These are phyloP conservation scores for Hermetia illucens DNA, from an alignment of 1,140 invertebrate genomes.

Conservation along the genomic window DNA sequence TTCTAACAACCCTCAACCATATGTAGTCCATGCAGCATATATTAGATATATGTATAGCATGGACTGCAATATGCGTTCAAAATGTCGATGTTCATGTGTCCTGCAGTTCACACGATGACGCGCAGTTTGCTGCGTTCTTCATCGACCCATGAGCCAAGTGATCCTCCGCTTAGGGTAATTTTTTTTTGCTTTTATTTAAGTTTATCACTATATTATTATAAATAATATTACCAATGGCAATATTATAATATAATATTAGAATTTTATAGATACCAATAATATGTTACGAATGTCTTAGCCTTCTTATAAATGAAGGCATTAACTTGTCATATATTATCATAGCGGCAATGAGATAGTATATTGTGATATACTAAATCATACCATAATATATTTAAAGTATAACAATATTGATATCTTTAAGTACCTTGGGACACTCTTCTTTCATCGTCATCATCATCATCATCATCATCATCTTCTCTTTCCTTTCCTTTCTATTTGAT, in stretches of 20 bases:
- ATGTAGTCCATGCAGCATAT: conserved; percentile 37
- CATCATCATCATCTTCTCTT: not conserved
- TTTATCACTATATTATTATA: no score
- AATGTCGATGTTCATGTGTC: conserved; percentile 64
- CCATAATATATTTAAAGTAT: no score
- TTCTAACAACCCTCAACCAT: conserved; percentile 39
- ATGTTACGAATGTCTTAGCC: not conserved
- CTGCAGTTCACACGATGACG: conserved; percentile 66
- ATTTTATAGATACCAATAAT: not conserved
- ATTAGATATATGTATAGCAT: no score
- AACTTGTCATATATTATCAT: no score
- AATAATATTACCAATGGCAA: not conserved
- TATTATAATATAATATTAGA: not conserved
- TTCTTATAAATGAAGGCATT: no score
- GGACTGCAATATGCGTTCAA: conserved; percentile 63
- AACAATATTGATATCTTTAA: no score
- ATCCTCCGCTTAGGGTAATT: conserved; percentile 44
- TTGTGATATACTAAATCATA: no score
- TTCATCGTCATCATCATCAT: no score
- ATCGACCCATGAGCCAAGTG: conserved; percentile 64
- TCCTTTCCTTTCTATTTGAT: not conserved
- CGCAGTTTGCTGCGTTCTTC: conserved; percentile 72
- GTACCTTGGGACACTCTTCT: no score
- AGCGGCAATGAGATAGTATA: no score
- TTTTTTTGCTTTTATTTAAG: conserved; percentile 6